phyloP scores from a whole-genome alignment of 2,888 invertebrate genomes.

The Parthenolecanium corni region DNA sequence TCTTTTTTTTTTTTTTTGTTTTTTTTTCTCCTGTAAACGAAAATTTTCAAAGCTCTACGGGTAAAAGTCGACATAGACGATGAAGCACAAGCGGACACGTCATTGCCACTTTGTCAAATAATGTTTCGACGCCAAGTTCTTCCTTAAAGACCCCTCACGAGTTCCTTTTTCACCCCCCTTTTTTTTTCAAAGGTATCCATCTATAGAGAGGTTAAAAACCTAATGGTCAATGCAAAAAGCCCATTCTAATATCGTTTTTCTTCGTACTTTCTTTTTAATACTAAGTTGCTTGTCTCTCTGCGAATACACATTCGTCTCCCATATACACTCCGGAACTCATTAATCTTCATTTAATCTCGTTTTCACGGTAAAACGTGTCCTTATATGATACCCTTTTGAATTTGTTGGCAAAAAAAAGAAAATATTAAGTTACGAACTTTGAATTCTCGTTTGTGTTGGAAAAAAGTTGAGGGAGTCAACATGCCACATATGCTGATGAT shows the following conservation, averaged over 20 bases:
- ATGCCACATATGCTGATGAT: background rate
- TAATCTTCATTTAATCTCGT: conserved; percentile 24
- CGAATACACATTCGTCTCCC: background rate
- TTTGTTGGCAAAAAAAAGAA: background rate
- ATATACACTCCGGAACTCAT: background rate
- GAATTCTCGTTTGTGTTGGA: background rate
- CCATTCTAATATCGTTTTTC: conserved; percentile 7
- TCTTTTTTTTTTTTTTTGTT: background rate
- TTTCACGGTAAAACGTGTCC: background rate
- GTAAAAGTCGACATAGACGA: background rate
- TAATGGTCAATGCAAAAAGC: conserved; percentile 24
- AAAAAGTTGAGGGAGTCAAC: background rate
- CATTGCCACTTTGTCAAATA: conserved; percentile 17
- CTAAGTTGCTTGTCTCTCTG: background rate
- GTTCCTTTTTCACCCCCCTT: background rate
- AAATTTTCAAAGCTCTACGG: background rate
- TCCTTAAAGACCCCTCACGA: no score
- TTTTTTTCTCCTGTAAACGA: background rate
- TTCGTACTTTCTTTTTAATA: background rate
- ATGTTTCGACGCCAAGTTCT: background rate
- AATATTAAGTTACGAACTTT: background rate
- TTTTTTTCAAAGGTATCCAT: background rate
- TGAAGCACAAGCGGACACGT: background rate
- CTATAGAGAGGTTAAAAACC: conserved; percentile 15
- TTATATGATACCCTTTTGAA: background rate